Conservation (phyloP, 2,888 invertebrate genomes). For the Oscheius onirici region DNA sequence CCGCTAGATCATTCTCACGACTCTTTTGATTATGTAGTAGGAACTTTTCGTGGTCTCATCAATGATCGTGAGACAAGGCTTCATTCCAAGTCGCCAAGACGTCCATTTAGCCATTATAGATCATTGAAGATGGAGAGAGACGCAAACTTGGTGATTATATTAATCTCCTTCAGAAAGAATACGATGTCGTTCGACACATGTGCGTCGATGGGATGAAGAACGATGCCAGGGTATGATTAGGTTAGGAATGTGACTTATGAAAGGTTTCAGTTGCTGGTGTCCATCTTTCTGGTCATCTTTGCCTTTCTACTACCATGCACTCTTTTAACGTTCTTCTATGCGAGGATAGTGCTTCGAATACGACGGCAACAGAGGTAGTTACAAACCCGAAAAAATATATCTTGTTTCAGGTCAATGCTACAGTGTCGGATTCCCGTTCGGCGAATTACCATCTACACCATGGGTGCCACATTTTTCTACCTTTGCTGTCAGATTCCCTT, state of each 20-base stretch:
- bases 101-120: no score
- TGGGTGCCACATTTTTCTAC: conserved; percentile 57
- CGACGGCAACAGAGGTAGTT: conserved; percentile 49
- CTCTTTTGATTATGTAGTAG: not conserved
- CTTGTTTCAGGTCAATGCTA: conserved; percentile 48
- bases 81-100: no score
- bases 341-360: conserved; percentile 50
- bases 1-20: no score
- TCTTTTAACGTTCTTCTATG: conserved; percentile 55
- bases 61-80: no score
- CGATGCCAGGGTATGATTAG: conserved; percentile 36
- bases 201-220: conserved; percentile 53
- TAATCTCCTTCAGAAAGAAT: conserved; percentile 38
- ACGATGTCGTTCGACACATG: conserved; percentile 40
- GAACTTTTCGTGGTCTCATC: not conserved
- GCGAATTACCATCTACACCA: conserved; percentile 58
- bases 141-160: not conserved
- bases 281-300: conserved; percentile 45
- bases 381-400: not conserved
- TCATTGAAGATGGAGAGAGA: no score
- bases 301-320: conserved; percentile 56
- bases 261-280: conserved; percentile 38
- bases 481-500: conserved; percentile 56
- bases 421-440: conserved; percentile 61
- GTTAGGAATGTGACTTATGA: not conserved